phyloP scores from a whole-genome alignment of 2,888 invertebrate genomes.

The Disparrhopalites patrizii region DNA sequence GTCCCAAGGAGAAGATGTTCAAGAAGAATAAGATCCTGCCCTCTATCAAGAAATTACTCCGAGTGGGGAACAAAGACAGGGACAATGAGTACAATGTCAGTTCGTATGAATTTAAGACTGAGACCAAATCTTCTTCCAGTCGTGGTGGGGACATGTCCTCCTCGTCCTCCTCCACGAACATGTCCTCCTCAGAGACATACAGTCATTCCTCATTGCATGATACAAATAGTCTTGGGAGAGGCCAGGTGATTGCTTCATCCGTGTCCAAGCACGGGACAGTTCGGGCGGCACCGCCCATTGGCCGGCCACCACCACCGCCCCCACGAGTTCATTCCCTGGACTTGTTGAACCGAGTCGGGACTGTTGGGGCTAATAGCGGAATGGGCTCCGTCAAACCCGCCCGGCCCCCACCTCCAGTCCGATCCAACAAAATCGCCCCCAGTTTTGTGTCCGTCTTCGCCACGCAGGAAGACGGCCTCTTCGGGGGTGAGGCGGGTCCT shows the following conservation, averaged over 20 bases:
- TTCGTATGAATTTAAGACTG: conserved; percentile 30
- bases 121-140: conserved; percentile 9
- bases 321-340: conserved; percentile 47
- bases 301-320: conserved; percentile 47
- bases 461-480: conserved; percentile 24
- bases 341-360: conserved; percentile 38
- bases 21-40: conserved; percentile 46
- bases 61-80: conserved; percentile 34
- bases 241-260: background rate
- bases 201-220: conserved; percentile 3
- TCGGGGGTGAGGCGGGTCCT: conserved; percentile 26
- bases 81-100: background rate
- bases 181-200: conserved; percentile 17
- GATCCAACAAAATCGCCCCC: conserved; percentile 43
- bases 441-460: conserved; percentile 47
- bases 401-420: conserved; percentile 46
- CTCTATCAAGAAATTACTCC: conserved; percentile 45
- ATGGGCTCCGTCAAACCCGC: conserved; percentile 38
- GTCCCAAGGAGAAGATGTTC: conserved; percentile 37
- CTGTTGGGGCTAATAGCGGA: conserved; percentile 10
- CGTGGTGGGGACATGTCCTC: background rate
- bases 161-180: conserved; percentile 7
- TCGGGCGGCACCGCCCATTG: conserved; percentile 17
- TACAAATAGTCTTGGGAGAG: no score
- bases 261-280: conserved; percentile 31